Evolutionary conservation across 1,140 invertebrate genomes (phyloP), one percentile per base, ranked within the genome.

Genomic region (Aphaenogaster floridana): DNA sequence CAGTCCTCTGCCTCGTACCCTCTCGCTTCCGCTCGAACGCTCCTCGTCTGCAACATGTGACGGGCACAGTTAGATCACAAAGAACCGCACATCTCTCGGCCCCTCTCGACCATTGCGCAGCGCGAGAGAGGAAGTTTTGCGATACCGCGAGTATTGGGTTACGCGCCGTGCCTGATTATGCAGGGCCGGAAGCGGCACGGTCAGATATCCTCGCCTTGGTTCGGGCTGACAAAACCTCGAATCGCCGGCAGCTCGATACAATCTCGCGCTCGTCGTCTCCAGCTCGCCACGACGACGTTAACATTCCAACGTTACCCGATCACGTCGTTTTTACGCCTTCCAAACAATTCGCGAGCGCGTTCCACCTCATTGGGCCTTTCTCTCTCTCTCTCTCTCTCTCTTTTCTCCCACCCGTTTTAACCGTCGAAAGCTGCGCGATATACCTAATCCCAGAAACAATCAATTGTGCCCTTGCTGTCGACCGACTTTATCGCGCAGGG

Each of bases 391-490:
- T 5, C 42, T 5, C n/a, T 68, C 21, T 69, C 3, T 21, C 21
- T 0, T 5, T 21, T 68, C 21, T 69, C 3, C 42, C n/a, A 13
- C n/a, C 5, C n/a, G 66, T 9, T 28, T n/a, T 42, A 17, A 13
- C 17, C 3, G 3, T 6, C 34, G 34, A 8, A 1, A 68, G 17
- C 2, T 15, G 42, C 11, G 34, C 34, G 36, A 57, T 3, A 63
- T 15, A 28, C 28, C 17, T n/a, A 21, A 50, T 66, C 17, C 3
- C 4, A n/a, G 34, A 80, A 13, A 21, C 48, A 80, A 79, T 34
- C 54, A 59, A 48, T 68, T 45, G 36, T 66, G 77, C n/a, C 61
- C 77, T 80, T 80, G 34, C 6, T 52, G 15, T 36, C 48, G 77
- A 80, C 61, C 61, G 28, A 28, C 13, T 48, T 69, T 1, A 28